Percentiles rank a stretch among this genome's conserved stretches.
These are phyloP conservation scores for Naja naja DNA, from an alignment of 2,113 vertebrate species.

Conservation along the genomic window DNA sequence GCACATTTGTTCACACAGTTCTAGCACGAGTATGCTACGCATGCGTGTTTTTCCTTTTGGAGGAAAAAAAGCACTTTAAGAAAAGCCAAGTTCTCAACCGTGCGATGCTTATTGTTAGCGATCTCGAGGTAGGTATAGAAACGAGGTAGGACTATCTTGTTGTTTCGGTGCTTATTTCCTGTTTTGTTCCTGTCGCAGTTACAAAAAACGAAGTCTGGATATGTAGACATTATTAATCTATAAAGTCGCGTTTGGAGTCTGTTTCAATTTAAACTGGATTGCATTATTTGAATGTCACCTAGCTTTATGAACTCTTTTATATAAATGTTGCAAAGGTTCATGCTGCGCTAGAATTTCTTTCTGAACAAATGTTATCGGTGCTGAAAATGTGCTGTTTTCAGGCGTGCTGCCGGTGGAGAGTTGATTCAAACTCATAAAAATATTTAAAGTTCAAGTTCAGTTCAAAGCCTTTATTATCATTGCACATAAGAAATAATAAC, in stretches of 20 bases:
- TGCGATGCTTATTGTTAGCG: neutral
- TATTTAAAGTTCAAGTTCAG: neutral
- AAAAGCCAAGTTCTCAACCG: neutral
- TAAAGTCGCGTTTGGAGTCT: neutral
- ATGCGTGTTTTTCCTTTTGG: accelerated
- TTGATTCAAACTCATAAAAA: neutral
- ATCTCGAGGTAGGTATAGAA: neutral
- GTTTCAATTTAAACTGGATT: neutral
- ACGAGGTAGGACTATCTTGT: neutral
- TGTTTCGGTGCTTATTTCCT: neutral
- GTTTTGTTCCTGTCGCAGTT: neutral
- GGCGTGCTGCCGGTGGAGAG: neutral
- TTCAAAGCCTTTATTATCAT: too few relatives aligned
- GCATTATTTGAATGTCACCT: neutral
- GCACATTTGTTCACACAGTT: conserved; percentile 42
- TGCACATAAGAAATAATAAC: neutral
- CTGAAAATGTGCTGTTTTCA: neutral
- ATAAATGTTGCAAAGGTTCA: neutral
- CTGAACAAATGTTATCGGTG: neutral
- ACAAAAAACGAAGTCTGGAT: neutral
- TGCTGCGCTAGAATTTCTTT: neutral
- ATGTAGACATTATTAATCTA: neutral
- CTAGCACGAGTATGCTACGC: neutral
- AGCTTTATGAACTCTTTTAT: neutral
- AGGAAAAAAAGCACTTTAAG: neutral